phyloP scores from a whole-genome alignment of 2,888 invertebrate genomes.

The Myathropa florea region DNA sequence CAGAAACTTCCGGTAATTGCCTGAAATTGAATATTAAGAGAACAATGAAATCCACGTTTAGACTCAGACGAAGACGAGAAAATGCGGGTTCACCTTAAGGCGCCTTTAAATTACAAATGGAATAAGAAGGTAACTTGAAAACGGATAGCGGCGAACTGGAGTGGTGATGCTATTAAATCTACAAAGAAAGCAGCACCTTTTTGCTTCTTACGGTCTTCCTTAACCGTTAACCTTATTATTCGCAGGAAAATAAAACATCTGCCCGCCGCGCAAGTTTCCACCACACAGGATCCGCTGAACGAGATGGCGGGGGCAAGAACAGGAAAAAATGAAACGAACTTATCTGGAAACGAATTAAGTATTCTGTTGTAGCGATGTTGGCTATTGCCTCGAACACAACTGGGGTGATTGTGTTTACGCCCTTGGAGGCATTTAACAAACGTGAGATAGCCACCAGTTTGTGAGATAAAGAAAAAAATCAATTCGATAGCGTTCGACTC shows the following conservation, averaged over 20 bases:
- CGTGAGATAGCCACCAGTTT: not conserved
- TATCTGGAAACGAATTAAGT: constrained; percentile 15
- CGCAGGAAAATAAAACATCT: not conserved
- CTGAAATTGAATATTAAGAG: constrained; percentile 50
- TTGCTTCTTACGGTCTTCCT: not conserved
- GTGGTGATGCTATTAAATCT: constrained; percentile 40
- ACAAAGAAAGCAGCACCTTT: constrained; percentile 4
- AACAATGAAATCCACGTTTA: constrained; percentile 42
- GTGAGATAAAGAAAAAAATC: not conserved
- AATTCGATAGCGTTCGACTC: not conserved
- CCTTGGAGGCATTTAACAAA: not conserved
- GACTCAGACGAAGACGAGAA: not conserved
- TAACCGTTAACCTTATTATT: constrained; percentile 12
- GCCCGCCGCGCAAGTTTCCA: not conserved
- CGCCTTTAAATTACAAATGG: constrained; percentile 29
- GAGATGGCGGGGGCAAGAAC: not conserved
- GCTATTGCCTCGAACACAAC: not conserved
- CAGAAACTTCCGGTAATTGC: constrained; percentile 50
- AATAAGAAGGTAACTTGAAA: constrained; percentile 1
- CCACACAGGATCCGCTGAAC: not conserved
- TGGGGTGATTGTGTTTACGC: not conserved
- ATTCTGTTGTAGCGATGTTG: not conserved
- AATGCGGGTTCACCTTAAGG: not conserved
- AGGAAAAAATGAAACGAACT: not conserved
- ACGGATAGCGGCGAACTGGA: constrained; percentile 17